Evolutionary conservation across 2,797 vertebrate genomes (phyloP), one percentile per base, ranked within the genome.

Genomic region (Tiaroga cobitis): DNA sequence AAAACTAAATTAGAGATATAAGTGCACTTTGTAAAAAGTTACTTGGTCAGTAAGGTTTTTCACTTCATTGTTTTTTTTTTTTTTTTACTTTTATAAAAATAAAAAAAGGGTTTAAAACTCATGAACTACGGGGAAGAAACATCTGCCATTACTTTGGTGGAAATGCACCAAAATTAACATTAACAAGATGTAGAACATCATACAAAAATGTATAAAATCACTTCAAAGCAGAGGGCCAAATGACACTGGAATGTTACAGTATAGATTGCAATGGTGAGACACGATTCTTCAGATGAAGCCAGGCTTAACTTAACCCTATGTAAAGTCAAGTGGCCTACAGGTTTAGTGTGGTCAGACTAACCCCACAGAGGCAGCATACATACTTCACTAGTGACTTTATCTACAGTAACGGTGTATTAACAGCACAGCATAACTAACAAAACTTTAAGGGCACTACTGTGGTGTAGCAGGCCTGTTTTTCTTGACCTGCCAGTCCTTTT

Each of bases 401-500:
- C 39, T 75, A 80, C 81, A 51, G 79, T 10, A 56, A 74, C 26
- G n/a, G 16, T 74, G 69, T 69, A 43, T 51, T 18, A 83, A 65
- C 29, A 39, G 78, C 56, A 32, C 37, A 68, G 68, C 34, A 56
- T 24, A 13, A 13, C 81, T 91, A 90, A 70, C 16, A 61, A 70
- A 26, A 37, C 24, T 29, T 11, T 4, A 6, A 65, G 5, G 24
- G 54, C 67, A 84, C 89, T 93, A 94, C 90, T 95, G 90, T 32
- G 93, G 92, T 88, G 96, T 94, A 0, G 94, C 90, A 29, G 94
- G 88, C 85, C 83, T 89, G 90, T 91, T 95, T 93, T 97, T 99
- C 87, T 91, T 96, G 70, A 96, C 96, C 90, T 98, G 97, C 98
- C 98, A 99, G 86, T 91, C 95, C 92, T 96, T 98, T 90, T 98